Conservation (phyloP, 2,888 invertebrate genomes). For the Platycnemis pennipes region DNA sequence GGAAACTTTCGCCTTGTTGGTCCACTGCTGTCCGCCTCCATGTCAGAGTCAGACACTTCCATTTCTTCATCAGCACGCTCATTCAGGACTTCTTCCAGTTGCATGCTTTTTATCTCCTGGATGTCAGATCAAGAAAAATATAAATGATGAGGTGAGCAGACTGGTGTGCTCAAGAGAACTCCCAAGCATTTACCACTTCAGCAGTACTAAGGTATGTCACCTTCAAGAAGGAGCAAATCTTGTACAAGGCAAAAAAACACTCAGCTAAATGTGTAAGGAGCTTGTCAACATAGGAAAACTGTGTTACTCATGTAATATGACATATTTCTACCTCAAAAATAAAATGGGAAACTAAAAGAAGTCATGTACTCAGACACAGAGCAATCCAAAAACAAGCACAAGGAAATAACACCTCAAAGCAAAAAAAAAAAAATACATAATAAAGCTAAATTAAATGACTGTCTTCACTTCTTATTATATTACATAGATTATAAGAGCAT, state of each 20-base stretch:
- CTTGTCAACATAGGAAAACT: conserved; percentile 1
- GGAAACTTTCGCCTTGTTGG: conserved; percentile 65
- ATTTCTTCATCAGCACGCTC: conserved; percentile 90
- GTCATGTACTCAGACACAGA: conserved; percentile 25
- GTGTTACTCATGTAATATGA: conserved; percentile 36
- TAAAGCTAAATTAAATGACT: not conserved
- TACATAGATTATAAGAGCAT: not conserved
- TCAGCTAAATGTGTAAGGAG: conserved; percentile 35
- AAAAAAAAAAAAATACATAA: not conserved
- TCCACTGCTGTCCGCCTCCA: conserved; percentile 77
- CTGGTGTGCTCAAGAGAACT: not conserved
- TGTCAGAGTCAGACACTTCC: conserved; percentile 91
- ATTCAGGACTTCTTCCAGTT: conserved; percentile 84
- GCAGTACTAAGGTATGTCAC: not conserved
- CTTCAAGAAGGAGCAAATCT: not conserved
- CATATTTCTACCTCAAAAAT: not conserved
- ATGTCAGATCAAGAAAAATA: conserved; percentile 26
- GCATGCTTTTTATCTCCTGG: conserved; percentile 86
- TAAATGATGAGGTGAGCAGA: not conserved
- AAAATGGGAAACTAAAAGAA: not conserved
- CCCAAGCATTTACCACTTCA: not conserved
- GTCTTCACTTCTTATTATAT: not conserved
- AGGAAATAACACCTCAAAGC: conserved; percentile 11
- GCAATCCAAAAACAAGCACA: conserved; percentile 39
- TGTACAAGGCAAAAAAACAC: conserved; percentile 44